Base-by-base conservation (phyloP, 2,113 vertebrate species). In the Clupea harengus region DNA sequence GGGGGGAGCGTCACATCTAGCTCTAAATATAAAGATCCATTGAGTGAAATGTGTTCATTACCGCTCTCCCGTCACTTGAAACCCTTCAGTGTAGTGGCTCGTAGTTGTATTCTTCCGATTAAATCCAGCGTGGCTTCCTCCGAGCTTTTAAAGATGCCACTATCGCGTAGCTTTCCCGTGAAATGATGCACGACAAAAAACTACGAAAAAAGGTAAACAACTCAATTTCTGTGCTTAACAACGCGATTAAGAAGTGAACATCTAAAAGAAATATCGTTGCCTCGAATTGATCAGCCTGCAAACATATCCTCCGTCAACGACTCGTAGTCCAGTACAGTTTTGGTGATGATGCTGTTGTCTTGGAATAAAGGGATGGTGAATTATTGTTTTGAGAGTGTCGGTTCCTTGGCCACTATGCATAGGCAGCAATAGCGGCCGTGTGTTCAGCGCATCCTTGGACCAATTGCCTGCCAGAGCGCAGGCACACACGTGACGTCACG, bases 21-120 rank as follows among this genome's bases (percentile, higher is more conserved):
- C 87, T 93, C 89, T 93, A 92, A 93, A 93, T 92, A 89, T 90
- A 92, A 91, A 91, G 90, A 90, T 45, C 89, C 88, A 92, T 85
- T 91, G 91, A 93, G 89, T 86, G 86, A 91, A 92, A 92, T 45
- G 90, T 88, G 91, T 91, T 90, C 88, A 81, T 91, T 86, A 88
- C 83, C 87, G 90, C 90, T 90, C 89, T 81, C 86, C 47, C 82
- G 91, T 78, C 87, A 91, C 90, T 91, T 92, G 90, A 46, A n/a
- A 88, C 85, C 88, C 89, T 85, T 89, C 47, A 81, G 64, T 89
- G 54, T 88, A 67, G 83, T 90, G 32, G 72, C 72, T 78, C 85
- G 89, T 90, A 91, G 91, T 91, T 89, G 49, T 83, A 32, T 39
- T 78, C 25, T 15, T 32, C 28, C 1, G 72, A 78, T 11, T 78